These are phyloP conservation scores for Dendrocincla tyrannina DNA, from an alignment of 2,797 vertebrate genomes.

Conservation along the genomic window DNA sequence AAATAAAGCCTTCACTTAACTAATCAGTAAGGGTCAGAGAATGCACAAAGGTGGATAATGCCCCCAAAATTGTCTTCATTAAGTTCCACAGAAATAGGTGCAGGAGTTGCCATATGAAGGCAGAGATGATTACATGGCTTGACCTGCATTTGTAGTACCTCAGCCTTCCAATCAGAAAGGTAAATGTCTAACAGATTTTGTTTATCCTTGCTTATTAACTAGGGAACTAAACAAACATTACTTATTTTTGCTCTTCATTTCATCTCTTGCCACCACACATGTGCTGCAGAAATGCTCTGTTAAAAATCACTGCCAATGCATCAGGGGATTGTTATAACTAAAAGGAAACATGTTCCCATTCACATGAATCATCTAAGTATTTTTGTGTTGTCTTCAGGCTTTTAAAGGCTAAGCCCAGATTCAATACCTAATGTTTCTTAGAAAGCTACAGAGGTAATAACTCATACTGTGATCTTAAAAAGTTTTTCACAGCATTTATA, in stretches of 20 bases:
- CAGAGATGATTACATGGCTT: neutral
- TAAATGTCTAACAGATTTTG: neutral
- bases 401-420: neutral
- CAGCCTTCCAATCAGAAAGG: neutral
- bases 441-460: neutral
- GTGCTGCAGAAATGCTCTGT: neutral
- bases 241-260: neutral
- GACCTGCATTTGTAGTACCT: neutral
- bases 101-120: neutral
- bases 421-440: neutral
- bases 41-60: neutral
- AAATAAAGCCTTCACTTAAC: neutral
- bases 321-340: neutral
- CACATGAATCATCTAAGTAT: neutral
- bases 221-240: neutral
- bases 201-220: neutral
- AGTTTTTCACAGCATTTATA: neutral
- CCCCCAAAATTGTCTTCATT: neutral
- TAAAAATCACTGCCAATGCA: neutral
- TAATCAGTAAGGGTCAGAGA: neutral
- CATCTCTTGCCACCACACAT: neutral
- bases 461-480: neutral
- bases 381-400: neutral
- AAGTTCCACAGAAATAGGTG: neutral
- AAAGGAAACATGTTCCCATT: neutral